These are phyloP conservation scores for Anisognathus igniventris DNA, from an alignment of 2,797 vertebrate species.

Conservation along the genomic window DNA sequence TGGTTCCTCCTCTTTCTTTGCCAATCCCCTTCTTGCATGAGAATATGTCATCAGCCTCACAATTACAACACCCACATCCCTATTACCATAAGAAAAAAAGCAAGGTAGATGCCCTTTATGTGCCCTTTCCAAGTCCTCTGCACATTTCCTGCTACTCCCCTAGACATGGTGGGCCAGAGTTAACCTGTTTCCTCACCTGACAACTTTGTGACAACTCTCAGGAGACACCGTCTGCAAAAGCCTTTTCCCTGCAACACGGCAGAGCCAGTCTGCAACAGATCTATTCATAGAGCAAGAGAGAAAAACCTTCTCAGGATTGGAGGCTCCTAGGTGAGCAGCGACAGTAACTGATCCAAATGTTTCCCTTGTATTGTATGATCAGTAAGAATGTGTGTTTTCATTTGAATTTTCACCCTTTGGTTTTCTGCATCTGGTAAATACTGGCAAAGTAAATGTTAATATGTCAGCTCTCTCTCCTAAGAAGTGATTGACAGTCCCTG, in stretches of 20 bases:
- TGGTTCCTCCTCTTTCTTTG: background rate
- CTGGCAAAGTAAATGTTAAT: slow-evolving; percentile 64
- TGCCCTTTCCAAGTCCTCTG: background rate
- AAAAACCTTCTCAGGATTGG: background rate
- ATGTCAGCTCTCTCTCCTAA: slow-evolving; percentile 55
- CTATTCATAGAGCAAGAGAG: slow-evolving; percentile 34
- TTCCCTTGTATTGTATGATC: background rate
- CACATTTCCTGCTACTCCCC: background rate
- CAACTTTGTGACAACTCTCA: background rate
- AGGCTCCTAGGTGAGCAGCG: slow-evolving; percentile 38
- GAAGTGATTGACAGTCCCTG: slow-evolving; percentile 69
- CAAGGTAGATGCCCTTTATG: background rate
- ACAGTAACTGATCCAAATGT: slow-evolving; percentile 23
- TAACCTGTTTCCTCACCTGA: background rate
- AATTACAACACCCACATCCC: slow-evolving; percentile 1
- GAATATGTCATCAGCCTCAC: background rate
- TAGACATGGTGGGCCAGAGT: background rate
- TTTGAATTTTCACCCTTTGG: slow-evolving; percentile 50
- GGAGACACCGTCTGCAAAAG: background rate
- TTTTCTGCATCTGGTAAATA: slow-evolving; percentile 53
- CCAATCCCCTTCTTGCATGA: background rate
- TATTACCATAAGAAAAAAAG: background rate
- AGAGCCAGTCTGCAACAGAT: slow-evolving; percentile 8
- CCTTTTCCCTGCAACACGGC: background rate
- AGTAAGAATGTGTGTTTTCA: slow-evolving; percentile 33